Conservation (phyloP, 2,888 invertebrate genomes). For the Oscheius sp. region DNA sequence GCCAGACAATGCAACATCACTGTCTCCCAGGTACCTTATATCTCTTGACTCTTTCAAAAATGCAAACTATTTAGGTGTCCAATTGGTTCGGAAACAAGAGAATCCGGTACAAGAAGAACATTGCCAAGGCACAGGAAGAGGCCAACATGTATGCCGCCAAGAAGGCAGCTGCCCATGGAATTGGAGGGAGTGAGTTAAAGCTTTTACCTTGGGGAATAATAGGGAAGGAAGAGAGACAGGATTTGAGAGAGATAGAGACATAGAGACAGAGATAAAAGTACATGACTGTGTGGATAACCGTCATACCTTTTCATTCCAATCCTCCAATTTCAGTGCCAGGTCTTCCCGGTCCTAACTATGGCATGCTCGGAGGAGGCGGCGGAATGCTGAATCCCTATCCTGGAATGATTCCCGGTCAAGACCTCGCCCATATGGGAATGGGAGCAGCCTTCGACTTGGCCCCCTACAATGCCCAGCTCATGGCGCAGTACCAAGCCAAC, state of each 20-base stretch:
- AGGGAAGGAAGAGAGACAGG: background rate
- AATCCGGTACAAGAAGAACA: conserved; percentile 99
- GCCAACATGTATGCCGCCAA: conserved; percentile 98
- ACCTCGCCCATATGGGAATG: conserved; percentile 55
- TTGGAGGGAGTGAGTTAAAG: conserved; percentile 45
- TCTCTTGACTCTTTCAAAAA: background rate
- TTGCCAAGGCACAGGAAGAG: conserved; percentile 97
- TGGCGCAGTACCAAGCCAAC: conserved; percentile 54
- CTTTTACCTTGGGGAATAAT: background rate
- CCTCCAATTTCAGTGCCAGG: conserved; percentile 27
- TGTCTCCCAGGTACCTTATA: conserved; percentile 85
- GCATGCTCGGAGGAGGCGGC: conserved; percentile 41
- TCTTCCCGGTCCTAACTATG: conserved; percentile 33
- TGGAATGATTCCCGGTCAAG: conserved; percentile 59
- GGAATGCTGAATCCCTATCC: conserved; percentile 32
- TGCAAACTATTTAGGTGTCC: conserved; percentile 76
- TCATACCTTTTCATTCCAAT: too few relatives aligned
- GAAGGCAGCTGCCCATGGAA: conserved; percentile 80
- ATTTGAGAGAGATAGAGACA: background rate
- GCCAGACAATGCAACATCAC: conserved; percentile 99
- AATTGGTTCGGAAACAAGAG: conserved; percentile 99
- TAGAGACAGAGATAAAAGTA: background rate
- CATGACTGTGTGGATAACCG: background rate
- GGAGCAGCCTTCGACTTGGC: conserved; percentile 54
- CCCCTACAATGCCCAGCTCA: conserved; percentile 61